Percentiles rank a stretch among this genome's conserved stretches.
Conservation (phyloP, 2,113 vertebrate genomes). For the Alligator sinensis region DNA sequence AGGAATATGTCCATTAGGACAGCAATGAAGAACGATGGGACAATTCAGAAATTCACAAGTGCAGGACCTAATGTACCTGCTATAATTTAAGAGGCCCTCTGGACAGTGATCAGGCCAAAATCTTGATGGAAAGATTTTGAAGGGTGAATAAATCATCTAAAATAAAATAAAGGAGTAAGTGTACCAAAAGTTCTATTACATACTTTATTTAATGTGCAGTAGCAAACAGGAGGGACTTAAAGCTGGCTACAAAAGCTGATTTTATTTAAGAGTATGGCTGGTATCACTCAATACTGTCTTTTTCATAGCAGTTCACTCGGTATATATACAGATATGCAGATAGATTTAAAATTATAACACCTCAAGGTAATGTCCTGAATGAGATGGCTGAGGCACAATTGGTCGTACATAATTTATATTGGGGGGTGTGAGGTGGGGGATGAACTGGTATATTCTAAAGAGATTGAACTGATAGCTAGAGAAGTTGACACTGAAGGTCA, state of each 20-base stretch:
- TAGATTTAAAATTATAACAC: constrained; percentile 21
- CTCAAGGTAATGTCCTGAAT: not conserved
- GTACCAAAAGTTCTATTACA: constrained; percentile 27
- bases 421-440: not conserved
- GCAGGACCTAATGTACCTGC: constrained; percentile 37
- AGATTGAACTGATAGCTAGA: not conserved
- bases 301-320: not conserved
- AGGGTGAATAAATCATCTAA: constrained; percentile 51
- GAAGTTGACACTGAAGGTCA: not conserved
- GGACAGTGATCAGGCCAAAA: constrained; percentile 41
- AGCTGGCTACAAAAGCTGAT: constrained; percentile 5
- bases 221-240: constrained; percentile 17
- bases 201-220: constrained; percentile 31
- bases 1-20: constrained; percentile 42
- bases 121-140: constrained; percentile 46
- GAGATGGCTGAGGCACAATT: not conserved
- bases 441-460: not conserved
- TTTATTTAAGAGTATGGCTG: constrained; percentile 4
- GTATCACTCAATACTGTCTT: not conserved
- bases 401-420: not conserved
- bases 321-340: not conserved
- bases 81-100: constrained; percentile 49
- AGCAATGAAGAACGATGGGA: constrained; percentile 44
- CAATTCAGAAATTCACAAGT: constrained; percentile 45
- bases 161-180: constrained; percentile 51